Percentiles rank a stretch among this genome's conserved stretches.
Conservation (phyloP, 2,888 invertebrate species). For the Brenthis daphne region DNA sequence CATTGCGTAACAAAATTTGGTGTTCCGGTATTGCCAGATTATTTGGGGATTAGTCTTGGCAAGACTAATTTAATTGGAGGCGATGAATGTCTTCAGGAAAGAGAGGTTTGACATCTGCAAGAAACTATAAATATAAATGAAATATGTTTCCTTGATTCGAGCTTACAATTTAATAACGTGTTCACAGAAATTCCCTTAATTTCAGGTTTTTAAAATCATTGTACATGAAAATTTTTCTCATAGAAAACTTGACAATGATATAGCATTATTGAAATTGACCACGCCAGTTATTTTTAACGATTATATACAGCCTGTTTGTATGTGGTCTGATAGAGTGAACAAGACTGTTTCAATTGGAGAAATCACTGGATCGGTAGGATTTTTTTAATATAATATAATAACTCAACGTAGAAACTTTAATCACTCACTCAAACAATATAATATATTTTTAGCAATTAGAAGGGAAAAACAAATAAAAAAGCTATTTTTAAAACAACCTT, state of each 20-base stretch:
- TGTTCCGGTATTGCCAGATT: not conserved
- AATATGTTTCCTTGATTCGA: not conserved
- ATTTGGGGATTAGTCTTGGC: conserved; percentile 1
- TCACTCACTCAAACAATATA: no score
- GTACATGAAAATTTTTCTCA: conserved; percentile 46
- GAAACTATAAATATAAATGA: not conserved
- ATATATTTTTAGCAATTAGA: no score
- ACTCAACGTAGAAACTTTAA: no score
- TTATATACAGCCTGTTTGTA: conserved; percentile 59
- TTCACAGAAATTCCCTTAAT: not conserved
- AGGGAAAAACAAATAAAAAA: no score
- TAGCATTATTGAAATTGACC: conserved; percentile 54
- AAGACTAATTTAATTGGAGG: not conserved
- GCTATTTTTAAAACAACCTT: no score
- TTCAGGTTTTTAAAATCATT: conserved; percentile 51
- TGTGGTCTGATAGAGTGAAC: conserved; percentile 47
- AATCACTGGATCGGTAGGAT: conserved; percentile 15
- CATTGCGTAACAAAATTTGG: not conserved
- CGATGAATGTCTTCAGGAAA: not conserved
- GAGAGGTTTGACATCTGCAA: not conserved
- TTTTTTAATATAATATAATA: not conserved
- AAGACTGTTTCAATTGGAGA: not conserved
- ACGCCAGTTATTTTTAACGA: conserved; percentile 50
- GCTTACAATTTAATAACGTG: not conserved
- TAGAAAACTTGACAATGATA: conserved; percentile 50